phyloP scores from a whole-genome alignment of 2,113 vertebrate genomes.

The Chauna torquata region DNA sequence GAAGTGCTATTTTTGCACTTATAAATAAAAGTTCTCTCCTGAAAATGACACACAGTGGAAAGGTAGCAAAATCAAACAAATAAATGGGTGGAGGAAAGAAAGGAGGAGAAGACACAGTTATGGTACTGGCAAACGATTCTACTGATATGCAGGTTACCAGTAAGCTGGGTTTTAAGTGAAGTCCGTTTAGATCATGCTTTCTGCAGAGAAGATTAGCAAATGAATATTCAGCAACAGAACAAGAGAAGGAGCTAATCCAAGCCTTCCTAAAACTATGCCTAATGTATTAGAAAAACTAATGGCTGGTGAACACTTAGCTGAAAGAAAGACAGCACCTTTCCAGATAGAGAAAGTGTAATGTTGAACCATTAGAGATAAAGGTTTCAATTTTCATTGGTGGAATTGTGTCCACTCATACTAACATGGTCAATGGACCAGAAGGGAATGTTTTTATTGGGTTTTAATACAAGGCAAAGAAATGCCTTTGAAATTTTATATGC shows the following conservation, averaged over 20 bases:
- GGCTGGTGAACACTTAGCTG: not conserved
- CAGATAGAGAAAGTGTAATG: not conserved
- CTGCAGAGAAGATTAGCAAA: not conserved
- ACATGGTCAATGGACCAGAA: slow-evolving; percentile 47
- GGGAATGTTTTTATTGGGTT: slow-evolving; percentile 39
- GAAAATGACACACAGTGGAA: not conserved
- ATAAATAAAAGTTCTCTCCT: not conserved
- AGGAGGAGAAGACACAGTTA: not conserved
- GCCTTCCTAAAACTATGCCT: not conserved
- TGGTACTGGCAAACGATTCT: not conserved
- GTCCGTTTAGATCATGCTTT: not conserved
- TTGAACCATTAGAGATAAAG: not conserved
- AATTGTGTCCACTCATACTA: not conserved
- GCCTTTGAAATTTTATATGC: not conserved
- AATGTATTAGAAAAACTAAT: slow-evolving; percentile 28
- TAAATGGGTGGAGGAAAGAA: not conserved
- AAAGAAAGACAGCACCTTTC: not conserved
- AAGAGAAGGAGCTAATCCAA: not conserved
- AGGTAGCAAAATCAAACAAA: not conserved
- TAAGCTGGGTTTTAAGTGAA: not conserved
- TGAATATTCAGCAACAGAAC: not conserved
- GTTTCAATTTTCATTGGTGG: not conserved
- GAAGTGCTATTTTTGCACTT: not conserved
- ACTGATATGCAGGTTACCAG: not conserved
- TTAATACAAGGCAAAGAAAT: slow-evolving; percentile 26